Conservation (phyloP, 2,888 invertebrate species). For the Drosophila melanosoma region DNA sequence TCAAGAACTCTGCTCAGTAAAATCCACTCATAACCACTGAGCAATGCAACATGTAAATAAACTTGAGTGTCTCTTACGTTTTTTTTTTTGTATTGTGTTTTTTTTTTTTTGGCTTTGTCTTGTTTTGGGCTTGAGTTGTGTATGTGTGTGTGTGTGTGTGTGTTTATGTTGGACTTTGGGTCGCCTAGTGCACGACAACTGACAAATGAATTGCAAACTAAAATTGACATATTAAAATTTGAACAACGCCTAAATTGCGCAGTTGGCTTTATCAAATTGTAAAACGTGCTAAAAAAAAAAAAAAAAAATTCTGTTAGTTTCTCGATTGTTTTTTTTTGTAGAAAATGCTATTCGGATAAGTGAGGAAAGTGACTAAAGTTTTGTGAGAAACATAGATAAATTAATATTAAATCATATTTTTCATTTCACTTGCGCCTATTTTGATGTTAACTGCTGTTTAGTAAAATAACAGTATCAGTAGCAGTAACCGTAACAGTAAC, state of each 20-base stretch:
- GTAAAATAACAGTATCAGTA: conserved; percentile 27
- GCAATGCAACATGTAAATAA: conserved; percentile 72
- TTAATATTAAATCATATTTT: conserved; percentile 51
- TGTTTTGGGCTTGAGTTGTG: conserved; percentile 32
- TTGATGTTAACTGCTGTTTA: conserved; percentile 14
- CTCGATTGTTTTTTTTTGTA: background rate
- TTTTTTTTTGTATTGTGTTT: background rate
- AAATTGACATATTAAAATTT: conserved; percentile 20
- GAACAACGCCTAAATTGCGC: conserved; percentile 51
- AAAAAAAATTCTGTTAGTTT: background rate
- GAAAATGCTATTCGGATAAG: conserved; percentile 3
- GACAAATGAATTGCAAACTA: conserved; percentile 40
- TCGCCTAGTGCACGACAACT: conserved; percentile 30
- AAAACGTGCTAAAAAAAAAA: conserved; percentile 17
- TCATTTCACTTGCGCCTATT: conserved; percentile 59
- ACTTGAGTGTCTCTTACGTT: conserved; percentile 19
- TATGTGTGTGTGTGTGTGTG: conserved; percentile 11
- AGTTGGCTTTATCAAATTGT: conserved; percentile 42
- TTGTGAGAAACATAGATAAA: conserved; percentile 15
- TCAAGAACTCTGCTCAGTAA: conserved; percentile 57
- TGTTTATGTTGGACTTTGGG: conserved; percentile 45
- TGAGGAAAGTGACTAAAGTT: conserved; percentile 35
- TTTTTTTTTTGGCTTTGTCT: conserved; percentile 27
- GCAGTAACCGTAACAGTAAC: conserved; percentile 26
- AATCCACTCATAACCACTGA: conserved; percentile 11